Conservation (phyloP, 2,888 invertebrate genomes). For the Euproctis similis region DNA sequence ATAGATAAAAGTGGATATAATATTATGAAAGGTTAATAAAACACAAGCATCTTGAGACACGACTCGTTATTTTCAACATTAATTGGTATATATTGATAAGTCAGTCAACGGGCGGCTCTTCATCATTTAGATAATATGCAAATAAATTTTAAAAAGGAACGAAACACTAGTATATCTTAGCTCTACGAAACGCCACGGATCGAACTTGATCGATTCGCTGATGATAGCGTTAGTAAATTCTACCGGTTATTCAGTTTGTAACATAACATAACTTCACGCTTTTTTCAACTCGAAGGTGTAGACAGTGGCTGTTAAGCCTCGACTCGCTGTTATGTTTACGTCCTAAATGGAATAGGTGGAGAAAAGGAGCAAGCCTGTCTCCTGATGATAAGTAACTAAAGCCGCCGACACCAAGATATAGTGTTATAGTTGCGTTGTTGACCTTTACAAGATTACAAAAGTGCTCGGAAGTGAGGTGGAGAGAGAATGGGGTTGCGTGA, state of each 20-base stretch:
- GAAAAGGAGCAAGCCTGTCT: too few species aligned
- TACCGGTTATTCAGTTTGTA: too few species aligned
- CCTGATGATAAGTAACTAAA: too few species aligned
- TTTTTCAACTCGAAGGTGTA: too few species aligned
- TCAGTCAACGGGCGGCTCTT: slow-evolving; percentile 47
- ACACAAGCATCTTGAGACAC: slow-evolving; percentile 39
- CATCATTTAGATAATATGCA: slow-evolving; percentile 66
- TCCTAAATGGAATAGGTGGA: too few species aligned
- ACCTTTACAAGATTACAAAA: too few species aligned
- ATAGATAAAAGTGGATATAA: slow-evolving; percentile 43
- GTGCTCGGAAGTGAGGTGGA: too few species aligned
- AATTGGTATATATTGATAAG: slow-evolving; percentile 65
- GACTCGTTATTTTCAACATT: slow-evolving; percentile 59
- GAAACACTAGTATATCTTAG: slow-evolving; percentile 51
- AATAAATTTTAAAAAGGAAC: slow-evolving; percentile 44
- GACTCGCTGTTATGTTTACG: too few species aligned
- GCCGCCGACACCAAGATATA: too few species aligned
- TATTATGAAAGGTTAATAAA: slow-evolving; percentile 63
- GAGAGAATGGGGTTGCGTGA: too few species aligned
- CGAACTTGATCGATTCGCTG: slow-evolving; percentile 49
- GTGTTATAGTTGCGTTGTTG: slow-evolving; percentile 20
- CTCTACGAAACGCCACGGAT: slow-evolving; percentile 33
- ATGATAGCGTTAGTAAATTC: slow-evolving; percentile 42
- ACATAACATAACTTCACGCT: too few species aligned
- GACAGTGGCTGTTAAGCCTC: too few species aligned